These are phyloP conservation scores for Rhodophaea formosa DNA, from an alignment of 2,888 invertebrate species.

Conservation along the genomic window DNA sequence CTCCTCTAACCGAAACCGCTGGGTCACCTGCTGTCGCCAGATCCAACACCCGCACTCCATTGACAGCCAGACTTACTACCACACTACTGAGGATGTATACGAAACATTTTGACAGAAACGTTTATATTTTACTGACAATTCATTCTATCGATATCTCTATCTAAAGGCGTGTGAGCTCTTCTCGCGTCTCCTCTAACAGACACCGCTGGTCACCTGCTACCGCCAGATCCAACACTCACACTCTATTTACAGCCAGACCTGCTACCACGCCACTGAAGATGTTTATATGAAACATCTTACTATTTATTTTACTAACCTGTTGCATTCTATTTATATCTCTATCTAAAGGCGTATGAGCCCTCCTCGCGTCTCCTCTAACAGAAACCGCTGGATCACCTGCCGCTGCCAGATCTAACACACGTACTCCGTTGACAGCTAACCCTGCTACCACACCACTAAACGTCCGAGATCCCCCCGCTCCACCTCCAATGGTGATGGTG, in stretches of 20 bases:
- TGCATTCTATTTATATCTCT: constrained; percentile 93
- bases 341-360: constrained; percentile 88
- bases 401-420: constrained; percentile 92
- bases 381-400: constrained; percentile 89
- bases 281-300: too few relatives aligned
- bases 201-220: constrained; percentile 90
- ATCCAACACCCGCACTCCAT: constrained; percentile 91
- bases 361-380: constrained; percentile 91
- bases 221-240: constrained; percentile 91
- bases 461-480: constrained; percentile 85
- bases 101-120: too few relatives aligned
- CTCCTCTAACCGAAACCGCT: constrained; percentile 88
- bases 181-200: constrained; percentile 92
- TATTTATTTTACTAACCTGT: constrained; percentile 78
- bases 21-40: constrained; percentile 91
- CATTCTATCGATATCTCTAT: constrained; percentile 91
- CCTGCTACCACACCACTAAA: constrained; percentile 95
- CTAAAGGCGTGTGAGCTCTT: constrained; percentile 86
- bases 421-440: constrained; percentile 91
- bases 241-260: constrained; percentile 93
- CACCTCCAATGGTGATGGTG: constrained; percentile 92
- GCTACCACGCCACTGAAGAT: constrained; percentile 94
- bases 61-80: constrained; percentile 93
- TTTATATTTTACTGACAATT: constrained; percentile 80
- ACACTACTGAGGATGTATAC: too few relatives aligned